phyloP scores from a whole-genome alignment of 2,113 vertebrate genomes.

The Machaerirhynchus nigripectus region DNA sequence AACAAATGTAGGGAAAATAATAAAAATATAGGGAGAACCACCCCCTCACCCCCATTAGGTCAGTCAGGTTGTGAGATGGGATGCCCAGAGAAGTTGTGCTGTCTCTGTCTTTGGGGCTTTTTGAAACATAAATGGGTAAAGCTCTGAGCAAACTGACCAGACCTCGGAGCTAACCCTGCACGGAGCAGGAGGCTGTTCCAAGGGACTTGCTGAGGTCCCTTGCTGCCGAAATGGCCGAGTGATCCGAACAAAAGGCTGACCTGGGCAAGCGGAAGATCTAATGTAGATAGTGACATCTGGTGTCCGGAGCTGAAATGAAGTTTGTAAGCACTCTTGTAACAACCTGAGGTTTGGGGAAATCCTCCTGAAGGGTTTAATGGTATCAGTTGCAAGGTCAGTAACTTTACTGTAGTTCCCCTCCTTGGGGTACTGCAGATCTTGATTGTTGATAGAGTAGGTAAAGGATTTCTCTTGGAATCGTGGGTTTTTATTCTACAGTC shows the following conservation, averaged over 20 bases:
- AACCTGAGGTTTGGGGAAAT: not conserved
- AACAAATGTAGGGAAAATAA: not conserved
- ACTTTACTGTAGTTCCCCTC: not conserved
- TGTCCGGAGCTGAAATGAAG: not conserved
- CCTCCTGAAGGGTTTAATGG: not conserved
- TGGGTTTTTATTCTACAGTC: not conserved
- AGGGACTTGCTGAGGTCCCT: not conserved
- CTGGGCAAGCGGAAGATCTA: not conserved
- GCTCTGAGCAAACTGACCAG: not conserved
- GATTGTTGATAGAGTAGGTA: not conserved
- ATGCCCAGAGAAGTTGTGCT: not conserved
- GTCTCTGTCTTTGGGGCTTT: not conserved
- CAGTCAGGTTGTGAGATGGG: not conserved
- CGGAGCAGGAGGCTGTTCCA: not conserved
- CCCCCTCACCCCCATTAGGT: no score
- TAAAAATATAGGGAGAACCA: not conserved
- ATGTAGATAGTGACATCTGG: conserved; percentile 21
- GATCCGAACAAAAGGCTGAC: not conserved
- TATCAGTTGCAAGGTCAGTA: not conserved
- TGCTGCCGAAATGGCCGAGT: fast-evolving
- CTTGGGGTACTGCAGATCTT: not conserved
- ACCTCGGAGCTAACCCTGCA: not conserved
- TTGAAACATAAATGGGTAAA: not conserved
- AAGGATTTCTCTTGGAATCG: not conserved
- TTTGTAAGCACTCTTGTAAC: not conserved